These are phyloP conservation scores for Pedionomus torquatus DNA, from an alignment of 2,113 vertebrate species.

Conservation along the genomic window DNA sequence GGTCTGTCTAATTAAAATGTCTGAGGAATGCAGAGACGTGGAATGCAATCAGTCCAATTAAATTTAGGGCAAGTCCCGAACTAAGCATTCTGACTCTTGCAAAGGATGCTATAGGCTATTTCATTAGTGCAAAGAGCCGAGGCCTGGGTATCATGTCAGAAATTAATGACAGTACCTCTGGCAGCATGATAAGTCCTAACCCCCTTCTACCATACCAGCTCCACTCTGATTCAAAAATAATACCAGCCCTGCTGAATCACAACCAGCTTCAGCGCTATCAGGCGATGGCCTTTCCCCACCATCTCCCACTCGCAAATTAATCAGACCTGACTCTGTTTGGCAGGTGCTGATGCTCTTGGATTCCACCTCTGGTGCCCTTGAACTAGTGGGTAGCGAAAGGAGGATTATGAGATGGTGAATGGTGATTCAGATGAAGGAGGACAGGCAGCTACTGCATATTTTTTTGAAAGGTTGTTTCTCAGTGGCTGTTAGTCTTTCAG, in stretches of 20 bases:
- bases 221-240: not conserved
- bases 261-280: not conserved
- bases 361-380: not conserved
- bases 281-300: not conserved
- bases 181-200: not conserved
- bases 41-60: slow-evolving; percentile 48
- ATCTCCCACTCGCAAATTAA: not conserved
- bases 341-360: not conserved
- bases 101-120: not conserved
- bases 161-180: slow-evolving; percentile 1
- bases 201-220: not conserved
- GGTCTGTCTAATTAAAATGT: slow-evolving; percentile 19
- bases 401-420: not conserved
- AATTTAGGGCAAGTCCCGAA: not conserved
- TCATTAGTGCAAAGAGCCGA: not conserved
- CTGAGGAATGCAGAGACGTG: slow-evolving; percentile 36
- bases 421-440: not conserved
- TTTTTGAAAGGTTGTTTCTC: not conserved
- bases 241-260: not conserved
- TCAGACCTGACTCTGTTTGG: not conserved
- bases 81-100: not conserved
- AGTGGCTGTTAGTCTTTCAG: not conserved
- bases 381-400: not conserved
- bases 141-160: not conserved
- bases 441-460: not conserved